Evolutionary conservation across 2,888 invertebrate species (phyloP).

Genomic region (Dichetophora obliterata): DNA sequence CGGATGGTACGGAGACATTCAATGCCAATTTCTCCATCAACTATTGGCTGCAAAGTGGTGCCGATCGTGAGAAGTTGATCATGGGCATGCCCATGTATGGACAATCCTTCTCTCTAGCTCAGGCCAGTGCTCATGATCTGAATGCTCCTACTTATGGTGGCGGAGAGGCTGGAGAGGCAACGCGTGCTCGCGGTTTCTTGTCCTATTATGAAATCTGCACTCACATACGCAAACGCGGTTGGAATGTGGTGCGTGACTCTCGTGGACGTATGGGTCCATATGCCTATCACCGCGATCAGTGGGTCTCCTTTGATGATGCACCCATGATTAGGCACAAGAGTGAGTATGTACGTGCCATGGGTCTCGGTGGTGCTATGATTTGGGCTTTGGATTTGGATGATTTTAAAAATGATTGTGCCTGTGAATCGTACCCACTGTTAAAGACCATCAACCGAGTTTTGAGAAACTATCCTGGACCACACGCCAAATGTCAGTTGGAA

Average conservation of each 20-base stretch:
- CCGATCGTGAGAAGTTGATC: conserved; percentile 81
- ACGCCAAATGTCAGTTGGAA: conserved; percentile 75
- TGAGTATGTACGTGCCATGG: conserved; percentile 83
- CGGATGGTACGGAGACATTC: conserved; percentile 80
- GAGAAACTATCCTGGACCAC: conserved; percentile 76
- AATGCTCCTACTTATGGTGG: conserved; percentile 87
- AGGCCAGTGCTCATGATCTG: conserved; percentile 75
- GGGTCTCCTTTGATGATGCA: conserved; percentile 94
- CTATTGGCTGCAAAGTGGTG: conserved; percentile 88
- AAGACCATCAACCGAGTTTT: conserved; percentile 85
- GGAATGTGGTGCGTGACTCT: conserved; percentile 83
- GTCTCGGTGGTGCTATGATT: conserved; percentile 88
- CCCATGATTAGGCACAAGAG: conserved; percentile 87
- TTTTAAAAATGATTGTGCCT: conserved; percentile 84
- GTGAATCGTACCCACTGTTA: conserved; percentile 85
- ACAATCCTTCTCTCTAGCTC: conserved; percentile 86
- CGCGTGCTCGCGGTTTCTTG: conserved; percentile 88
- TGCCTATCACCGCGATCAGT: conserved; percentile 84
- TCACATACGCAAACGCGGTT: conserved; percentile 80
- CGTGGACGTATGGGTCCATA: conserved; percentile 90
- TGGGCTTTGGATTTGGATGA: conserved; percentile 93
- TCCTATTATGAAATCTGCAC: conserved; percentile 93
- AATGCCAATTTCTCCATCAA: conserved; percentile 90
- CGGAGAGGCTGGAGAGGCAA: conserved; percentile 90
- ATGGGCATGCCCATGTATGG: conserved; percentile 93